phyloP scores from a whole-genome alignment of 2,113 vertebrate genomes.

The Labrus mixtus region DNA sequence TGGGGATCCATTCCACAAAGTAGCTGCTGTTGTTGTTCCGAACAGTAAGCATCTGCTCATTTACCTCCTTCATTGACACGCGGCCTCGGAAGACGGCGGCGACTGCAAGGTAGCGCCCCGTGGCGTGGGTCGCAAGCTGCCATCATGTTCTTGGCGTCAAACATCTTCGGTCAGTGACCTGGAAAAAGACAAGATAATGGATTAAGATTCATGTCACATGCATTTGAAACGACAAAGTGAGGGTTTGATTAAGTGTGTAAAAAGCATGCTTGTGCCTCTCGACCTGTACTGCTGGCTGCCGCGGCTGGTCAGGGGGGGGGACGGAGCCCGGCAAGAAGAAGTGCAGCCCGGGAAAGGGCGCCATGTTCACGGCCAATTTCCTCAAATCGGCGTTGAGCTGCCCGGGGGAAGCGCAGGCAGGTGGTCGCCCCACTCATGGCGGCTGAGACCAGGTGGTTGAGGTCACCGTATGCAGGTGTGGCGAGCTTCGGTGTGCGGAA shows the following conservation, averaged over 20 bases:
- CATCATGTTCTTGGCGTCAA: slow-evolving; percentile 87
- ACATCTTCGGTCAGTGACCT: slow-evolving; percentile 80
- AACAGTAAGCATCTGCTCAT: slow-evolving; percentile 90
- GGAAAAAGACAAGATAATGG: background rate
- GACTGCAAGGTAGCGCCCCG: slow-evolving; percentile 83
- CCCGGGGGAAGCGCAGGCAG: slow-evolving; percentile 90
- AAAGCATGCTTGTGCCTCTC: background rate
- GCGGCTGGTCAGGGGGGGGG: slow-evolving; percentile 68
- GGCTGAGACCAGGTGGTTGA: slow-evolving; percentile 92
- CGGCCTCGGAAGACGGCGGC: slow-evolving; percentile 85
- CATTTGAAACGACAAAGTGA: background rate
- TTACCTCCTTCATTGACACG: slow-evolving; percentile 88
- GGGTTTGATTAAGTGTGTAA: background rate
- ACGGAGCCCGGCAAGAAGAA: slow-evolving; percentile 77
- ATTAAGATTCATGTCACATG: background rate
- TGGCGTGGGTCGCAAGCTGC: slow-evolving; percentile 85
- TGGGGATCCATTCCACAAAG: slow-evolving; percentile 97
- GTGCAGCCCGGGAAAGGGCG: slow-evolving; percentile 73
- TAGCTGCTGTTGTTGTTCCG: slow-evolving; percentile 98
- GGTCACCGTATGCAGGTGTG: slow-evolving; percentile 80
- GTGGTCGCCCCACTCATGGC: slow-evolving; percentile 95
- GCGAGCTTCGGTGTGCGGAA: slow-evolving; percentile 73
- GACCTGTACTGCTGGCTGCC: slow-evolving; percentile 75
- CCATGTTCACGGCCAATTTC: slow-evolving; percentile 87
- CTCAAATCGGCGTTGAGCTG: slow-evolving; percentile 92